Base-by-base conservation (phyloP, 2,888 invertebrate genomes). In the Eristalinus aeneus region DNA sequence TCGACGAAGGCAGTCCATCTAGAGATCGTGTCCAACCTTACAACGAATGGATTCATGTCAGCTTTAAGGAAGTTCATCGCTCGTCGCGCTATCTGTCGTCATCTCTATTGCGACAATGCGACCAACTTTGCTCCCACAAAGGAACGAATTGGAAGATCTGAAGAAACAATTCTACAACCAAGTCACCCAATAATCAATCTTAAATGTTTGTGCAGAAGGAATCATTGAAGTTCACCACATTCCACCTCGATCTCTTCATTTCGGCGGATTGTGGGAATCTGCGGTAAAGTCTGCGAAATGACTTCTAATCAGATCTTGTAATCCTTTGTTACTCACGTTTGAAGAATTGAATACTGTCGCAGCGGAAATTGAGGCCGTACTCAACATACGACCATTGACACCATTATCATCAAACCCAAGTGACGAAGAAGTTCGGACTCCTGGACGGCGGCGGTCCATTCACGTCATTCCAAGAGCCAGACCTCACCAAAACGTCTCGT, bases 11-110 rank as follows among this genome's bases (percentile, higher is more conserved):
- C 82, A 6, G 71, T 87, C 5, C 85, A 88, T 36, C 34, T 88
- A 9, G 88, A 88, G 67, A 68, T 86, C 4, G 88, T 89, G 8
- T 68, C 75, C 1, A 83, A 84, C 60, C 39, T 88, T 20, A 65
- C 88, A 4, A 36, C 78, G 10, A 71, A 86, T 9, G 81, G 69
- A 16, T 87, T 87, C 31, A 63, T 83, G 10, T 75, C 61, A 4
- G 63, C 71, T 36, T 61, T 77, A 32, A 32, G 58, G 46, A 67
- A 76, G 58, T 82, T 87, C 23, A 46, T 75, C 11, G 27, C 71
- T 36, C 63, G 72, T 23, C 46, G 79, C 54, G 83, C 76, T 1
- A 22, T 63, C 0, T 76, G 69, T 58, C 32, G 61, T 11, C 63
- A 72, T 58, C 32, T 79, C 8, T 79, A 75, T 36, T 79, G 76